These are phyloP conservation scores for Corythucha ciliata DNA, from an alignment of 2,888 invertebrate species.

Conservation along the genomic window DNA sequence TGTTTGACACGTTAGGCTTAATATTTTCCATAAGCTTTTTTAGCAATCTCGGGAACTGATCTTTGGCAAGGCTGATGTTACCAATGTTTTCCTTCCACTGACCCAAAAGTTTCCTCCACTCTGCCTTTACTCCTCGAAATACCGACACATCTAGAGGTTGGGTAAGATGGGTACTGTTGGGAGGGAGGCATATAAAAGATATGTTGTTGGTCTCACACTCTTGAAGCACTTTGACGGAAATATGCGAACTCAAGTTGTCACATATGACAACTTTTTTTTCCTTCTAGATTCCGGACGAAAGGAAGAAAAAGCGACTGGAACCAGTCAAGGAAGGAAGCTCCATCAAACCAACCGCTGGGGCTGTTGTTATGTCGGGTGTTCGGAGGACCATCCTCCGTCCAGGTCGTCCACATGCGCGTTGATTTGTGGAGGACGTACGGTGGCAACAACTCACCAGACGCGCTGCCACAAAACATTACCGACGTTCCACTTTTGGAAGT, in stretches of 20 bases:
- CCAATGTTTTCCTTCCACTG: conserved; percentile 25
- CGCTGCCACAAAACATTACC: conserved; percentile 41
- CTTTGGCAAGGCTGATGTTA: conserved; percentile 3
- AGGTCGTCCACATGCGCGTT: conserved; percentile 39
- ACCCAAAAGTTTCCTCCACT: conserved; percentile 30
- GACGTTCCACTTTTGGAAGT: conserved; percentile 38
- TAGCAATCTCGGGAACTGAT: conserved; percentile 14
- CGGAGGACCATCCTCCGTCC: conserved; percentile 40
- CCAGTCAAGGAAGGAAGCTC: conserved; percentile 38
- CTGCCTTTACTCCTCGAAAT: conserved; percentile 26
- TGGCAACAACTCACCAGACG: conserved; percentile 40
- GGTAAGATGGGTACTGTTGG: conserved; percentile 31
- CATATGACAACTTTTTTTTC: conserved; percentile 36
- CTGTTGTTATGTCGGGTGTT: conserved; percentile 40
- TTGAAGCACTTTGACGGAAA: conserved; percentile 33
- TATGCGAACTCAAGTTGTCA: conserved; percentile 37
- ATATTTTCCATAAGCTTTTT: conserved; percentile 8
- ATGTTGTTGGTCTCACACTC: conserved; percentile 35
- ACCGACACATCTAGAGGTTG: conserved; percentile 34
- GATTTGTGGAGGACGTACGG: conserved; percentile 42
- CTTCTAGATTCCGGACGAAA: conserved; percentile 26
- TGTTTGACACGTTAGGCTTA: conserved; percentile 2
- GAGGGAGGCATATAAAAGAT: conserved; percentile 34
- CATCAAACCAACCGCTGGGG: conserved; percentile 40
- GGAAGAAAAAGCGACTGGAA: conserved; percentile 34